Percentiles rank a stretch among this genome's conserved stretches.
Evolutionary conservation across 2,888 invertebrate genomes (phyloP).

Genomic region (Caenorhabditis sp.): DNA sequence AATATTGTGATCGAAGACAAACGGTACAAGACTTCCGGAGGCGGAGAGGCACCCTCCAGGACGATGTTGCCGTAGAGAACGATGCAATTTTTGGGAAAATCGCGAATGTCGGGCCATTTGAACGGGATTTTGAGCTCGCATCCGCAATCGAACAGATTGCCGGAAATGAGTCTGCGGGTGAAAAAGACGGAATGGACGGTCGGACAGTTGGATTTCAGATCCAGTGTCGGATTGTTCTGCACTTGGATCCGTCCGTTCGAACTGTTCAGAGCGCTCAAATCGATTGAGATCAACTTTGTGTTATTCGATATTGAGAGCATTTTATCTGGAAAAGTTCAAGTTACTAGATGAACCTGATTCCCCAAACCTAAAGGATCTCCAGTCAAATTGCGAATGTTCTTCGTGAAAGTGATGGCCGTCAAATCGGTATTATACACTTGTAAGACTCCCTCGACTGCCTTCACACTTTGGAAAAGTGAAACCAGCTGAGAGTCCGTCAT

Average conservation of each 20-base stretch:
- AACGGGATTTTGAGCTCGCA: constrained; percentile 25
- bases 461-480: constrained; percentile 2
- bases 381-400: background rate
- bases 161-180: constrained; percentile 6
- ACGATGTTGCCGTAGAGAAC: constrained; percentile 34
- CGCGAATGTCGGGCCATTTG: constrained; percentile 7
- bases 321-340: constrained; percentile 17
- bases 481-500: background rate
- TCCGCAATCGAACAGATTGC: constrained; percentile 31
- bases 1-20: constrained; percentile 2
- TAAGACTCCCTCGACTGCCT: constrained; percentile 13
- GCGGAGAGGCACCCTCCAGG: constrained; percentile 6
- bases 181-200: constrained; percentile 17
- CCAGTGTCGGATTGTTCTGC: constrained; percentile 10
- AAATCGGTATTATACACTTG: constrained; percentile 26
- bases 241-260: constrained; percentile 16
- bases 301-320: constrained; percentile 13
- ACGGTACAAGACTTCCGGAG: constrained; percentile 10
- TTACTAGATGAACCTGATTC: background rate
- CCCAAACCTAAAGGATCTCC: constrained; percentile 26
- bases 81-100: constrained; percentile 21
- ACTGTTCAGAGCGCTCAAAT: background rate
- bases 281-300: background rate
- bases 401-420: background rate
- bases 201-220: constrained; percentile 14